Percentiles rank a stretch among this genome's conserved stretches.
phyloP scores from a whole-genome alignment of 1,140 invertebrate species.

The Delia radicum region DNA sequence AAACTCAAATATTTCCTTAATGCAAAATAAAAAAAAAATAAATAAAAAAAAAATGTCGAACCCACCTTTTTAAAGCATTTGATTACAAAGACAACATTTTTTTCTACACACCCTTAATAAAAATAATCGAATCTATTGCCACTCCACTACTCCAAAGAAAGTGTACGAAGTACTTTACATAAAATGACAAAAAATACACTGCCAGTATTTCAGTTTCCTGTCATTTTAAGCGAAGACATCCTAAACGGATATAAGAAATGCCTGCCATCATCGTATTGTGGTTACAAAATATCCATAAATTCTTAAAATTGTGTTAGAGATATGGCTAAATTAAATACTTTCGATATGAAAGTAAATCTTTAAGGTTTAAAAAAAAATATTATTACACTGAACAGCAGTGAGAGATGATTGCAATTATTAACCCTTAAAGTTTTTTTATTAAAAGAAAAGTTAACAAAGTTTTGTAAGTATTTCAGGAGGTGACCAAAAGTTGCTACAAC shows the following conservation, averaged over 20 bases:
- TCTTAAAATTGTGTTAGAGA: conserved; percentile 17
- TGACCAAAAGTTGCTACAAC: neutral
- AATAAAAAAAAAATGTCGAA: neutral
- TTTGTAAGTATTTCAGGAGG: neutral
- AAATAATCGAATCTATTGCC: neutral
- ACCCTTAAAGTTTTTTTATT: neutral
- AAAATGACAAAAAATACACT: neutral
- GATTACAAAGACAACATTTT: conserved; percentile 7
- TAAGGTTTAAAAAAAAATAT: neutral
- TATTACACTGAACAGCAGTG: neutral
- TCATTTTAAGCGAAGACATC: conserved; percentile 28
- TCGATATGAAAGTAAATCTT: neutral
- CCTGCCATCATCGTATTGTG: neutral
- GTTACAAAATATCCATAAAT: conserved; percentile 11
- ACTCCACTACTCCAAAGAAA: neutral
- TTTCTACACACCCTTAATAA: neutral
- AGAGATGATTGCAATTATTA: neutral
- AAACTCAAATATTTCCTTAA: conserved; percentile 6
- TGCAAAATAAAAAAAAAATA: neutral
- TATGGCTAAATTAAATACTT: conserved; percentile 10
- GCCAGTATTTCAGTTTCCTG: conserved; percentile 27
- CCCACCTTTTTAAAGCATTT: conserved; percentile 3
- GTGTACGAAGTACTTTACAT: neutral
- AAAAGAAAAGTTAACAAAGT: too few relatives aligned
- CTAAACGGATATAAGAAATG: conserved; percentile 25